These are phyloP conservation scores for Nephrotoma appendiculata DNA, from an alignment of 2,888 invertebrate genomes.

Conservation along the genomic window DNA sequence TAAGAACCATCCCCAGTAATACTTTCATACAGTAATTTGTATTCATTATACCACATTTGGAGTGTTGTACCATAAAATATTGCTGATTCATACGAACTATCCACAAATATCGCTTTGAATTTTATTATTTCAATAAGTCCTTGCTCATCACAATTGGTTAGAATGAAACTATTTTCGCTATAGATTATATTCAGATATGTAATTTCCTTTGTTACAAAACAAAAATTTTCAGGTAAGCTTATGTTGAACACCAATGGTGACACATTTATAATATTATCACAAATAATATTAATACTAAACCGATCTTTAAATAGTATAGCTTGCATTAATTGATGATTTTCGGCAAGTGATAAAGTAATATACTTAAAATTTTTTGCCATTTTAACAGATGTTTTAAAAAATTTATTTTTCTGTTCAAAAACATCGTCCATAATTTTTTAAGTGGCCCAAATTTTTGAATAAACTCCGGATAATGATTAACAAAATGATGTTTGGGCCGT, in stretches of 20 bases:
- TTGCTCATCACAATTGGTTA: neutral
- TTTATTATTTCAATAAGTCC: neutral
- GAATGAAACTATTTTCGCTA: neutral
- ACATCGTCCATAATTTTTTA: neutral
- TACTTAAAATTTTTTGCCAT: neutral
- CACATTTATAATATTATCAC: neutral
- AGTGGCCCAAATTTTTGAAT: neutral
- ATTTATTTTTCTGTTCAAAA: neutral
- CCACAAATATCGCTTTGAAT: neutral
- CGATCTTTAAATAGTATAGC: neutral
- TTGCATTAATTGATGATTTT: conserved; percentile 2
- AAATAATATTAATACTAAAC: neutral
- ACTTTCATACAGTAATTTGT: neutral
- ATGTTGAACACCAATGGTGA: conserved; percentile 2
- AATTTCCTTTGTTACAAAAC: neutral
- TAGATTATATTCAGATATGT: too few species aligned
- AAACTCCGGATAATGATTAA: neutral
- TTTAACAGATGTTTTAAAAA: neutral
- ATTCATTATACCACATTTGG: conserved; percentile 5
- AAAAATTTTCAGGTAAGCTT: neutral
- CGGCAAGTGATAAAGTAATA: neutral
- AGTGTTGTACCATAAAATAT: conserved; percentile 1
- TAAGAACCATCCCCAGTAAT: neutral
- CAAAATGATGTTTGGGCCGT: neutral
- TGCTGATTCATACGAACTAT: neutral